phyloP scores from a whole-genome alignment of 2,888 invertebrate genomes.

The Cheilosia pagana region DNA sequence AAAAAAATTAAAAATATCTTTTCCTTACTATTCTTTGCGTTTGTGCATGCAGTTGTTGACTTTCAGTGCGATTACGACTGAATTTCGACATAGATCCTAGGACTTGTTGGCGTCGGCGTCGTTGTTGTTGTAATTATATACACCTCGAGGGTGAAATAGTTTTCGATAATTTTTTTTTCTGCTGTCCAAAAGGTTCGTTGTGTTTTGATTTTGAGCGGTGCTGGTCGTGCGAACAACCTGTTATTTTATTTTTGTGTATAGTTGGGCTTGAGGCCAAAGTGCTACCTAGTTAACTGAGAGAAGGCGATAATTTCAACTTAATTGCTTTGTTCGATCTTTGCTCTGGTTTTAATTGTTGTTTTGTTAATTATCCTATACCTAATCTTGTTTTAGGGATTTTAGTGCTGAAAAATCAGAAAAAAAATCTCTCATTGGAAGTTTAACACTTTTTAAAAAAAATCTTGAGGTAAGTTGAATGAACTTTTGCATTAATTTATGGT shows the following conservation, averaged over 20 bases:
- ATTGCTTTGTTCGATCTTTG: slow-evolving; percentile 49
- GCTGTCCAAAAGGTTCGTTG: slow-evolving; percentile 35
- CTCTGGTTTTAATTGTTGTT: slow-evolving; percentile 34
- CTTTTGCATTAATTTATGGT: neutral
- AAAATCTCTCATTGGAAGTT: slow-evolving; percentile 7
- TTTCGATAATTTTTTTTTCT: neutral
- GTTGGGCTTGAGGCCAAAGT: slow-evolving; percentile 41
- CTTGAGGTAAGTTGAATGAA: slow-evolving; percentile 70
- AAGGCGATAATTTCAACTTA: slow-evolving; percentile 43
- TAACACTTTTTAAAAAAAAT: slow-evolving; percentile 1
- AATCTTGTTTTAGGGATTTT: slow-evolving; percentile 41
- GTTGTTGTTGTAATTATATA: slow-evolving; percentile 21
- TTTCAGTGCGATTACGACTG: slow-evolving; percentile 24
- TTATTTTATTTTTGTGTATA: slow-evolving; percentile 27
- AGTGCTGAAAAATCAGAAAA: slow-evolving; percentile 22
- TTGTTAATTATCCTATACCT: neutral
- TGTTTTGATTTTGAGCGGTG: slow-evolving; percentile 9
- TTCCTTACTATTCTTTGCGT: slow-evolving; percentile 29
- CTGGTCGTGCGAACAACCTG: slow-evolving; percentile 33
- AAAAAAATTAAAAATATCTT: slow-evolving; percentile 36
- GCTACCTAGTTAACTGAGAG: slow-evolving; percentile 37
- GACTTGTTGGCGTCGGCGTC: slow-evolving; percentile 17
- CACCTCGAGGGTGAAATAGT: slow-evolving; percentile 37
- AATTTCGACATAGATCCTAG: slow-evolving; percentile 58
- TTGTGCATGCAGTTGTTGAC: slow-evolving; percentile 56